Evolutionary conservation across 2,797 vertebrate species (phyloP).

Genomic region (Sebastes matsubarae): DNA sequence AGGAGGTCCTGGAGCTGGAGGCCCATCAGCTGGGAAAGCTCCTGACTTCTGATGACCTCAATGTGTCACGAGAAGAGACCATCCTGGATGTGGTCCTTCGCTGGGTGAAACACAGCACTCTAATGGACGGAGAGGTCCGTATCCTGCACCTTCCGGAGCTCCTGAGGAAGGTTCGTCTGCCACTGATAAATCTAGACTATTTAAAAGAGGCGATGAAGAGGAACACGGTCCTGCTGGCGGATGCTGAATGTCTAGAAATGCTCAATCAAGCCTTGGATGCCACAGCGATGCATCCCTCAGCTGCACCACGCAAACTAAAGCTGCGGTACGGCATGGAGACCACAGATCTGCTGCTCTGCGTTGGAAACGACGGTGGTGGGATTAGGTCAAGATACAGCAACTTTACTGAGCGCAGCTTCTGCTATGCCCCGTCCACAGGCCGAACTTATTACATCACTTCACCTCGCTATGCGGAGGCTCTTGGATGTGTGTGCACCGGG

Average conservation of each 20-base stretch:
- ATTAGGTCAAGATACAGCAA: conserved; percentile 90
- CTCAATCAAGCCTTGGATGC: conserved; percentile 88
- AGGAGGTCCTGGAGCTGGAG: conserved; percentile 93
- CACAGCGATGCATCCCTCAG: conserved; percentile 81
- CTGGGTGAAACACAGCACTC: conserved; percentile 87
- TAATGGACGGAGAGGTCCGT: conserved; percentile 76
- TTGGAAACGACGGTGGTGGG: conserved; percentile 91
- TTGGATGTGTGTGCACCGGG: conserved; percentile 90
- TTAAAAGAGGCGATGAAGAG: conserved; percentile 88
- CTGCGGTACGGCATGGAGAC: conserved; percentile 98
- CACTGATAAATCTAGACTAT: conserved; percentile 87
- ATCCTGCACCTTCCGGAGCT: conserved; percentile 87
- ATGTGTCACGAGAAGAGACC: conserved; percentile 93
- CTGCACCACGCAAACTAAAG: conserved; percentile 82
- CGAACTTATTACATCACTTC: conserved; percentile 94
- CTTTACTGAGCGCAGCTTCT: conserved; percentile 93
- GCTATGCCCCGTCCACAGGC: conserved; percentile 86
- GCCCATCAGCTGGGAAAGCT: conserved; percentile 89
- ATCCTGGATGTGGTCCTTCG: conserved; percentile 93
- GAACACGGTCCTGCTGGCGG: conserved; percentile 88
- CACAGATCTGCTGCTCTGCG: conserved; percentile 92
- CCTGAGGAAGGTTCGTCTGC: conserved; percentile 91
- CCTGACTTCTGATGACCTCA: conserved; percentile 93
- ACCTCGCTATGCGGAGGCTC: conserved; percentile 91
- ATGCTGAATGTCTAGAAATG: conserved; percentile 89